Evolutionary conservation across 2,888 invertebrate genomes (phyloP), one percentile per base, ranked within the genome.

Genomic region (Sisyra nigra): DNA sequence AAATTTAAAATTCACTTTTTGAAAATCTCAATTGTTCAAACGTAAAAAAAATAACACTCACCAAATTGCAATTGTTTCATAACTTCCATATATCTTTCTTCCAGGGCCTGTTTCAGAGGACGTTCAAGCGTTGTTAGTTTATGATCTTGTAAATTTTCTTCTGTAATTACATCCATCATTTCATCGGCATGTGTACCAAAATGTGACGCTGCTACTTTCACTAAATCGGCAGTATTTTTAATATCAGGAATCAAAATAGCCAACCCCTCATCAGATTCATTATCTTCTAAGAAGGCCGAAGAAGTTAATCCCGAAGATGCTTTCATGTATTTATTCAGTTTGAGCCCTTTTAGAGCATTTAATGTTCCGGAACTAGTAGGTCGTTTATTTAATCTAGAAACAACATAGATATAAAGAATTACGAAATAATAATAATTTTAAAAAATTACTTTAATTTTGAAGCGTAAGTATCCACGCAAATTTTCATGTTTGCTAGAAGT

Each of bases 11-110:
- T n/a, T n/a, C n/a, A n/a, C n/a, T n/a, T n/a, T n/a, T n/a, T n/a
- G n/a, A n/a, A n/a, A n/a, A n/a, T n/a, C n/a, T n/a, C n/a, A n/a
- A n/a, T n/a, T n/a, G n/a, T n/a, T n/a, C n/a, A n/a, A n/a, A n/a
- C n/a, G n/a, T n/a, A n/a, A n/a, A n/a, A 24, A 24, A 24, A 5
- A 3, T 5, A 24, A 24, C 37, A 57, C 69, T 66, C 55, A 86
- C 86, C 84, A 62, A 92, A 93, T 66, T 92, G 92, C 53, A 91
- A 66, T 55, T 76, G 76, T 55, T 84, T 84, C 89, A 93, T 89
- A 48, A 87, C 75, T 55, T 80, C 80, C 49, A 91, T 69, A 65
- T 93, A 93, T 42, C 82, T 70, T 54, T 83, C 78, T 51, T 84
- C 83, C 29, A 77, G 59, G 0, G 80, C 75, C 49, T 65, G 63